phyloP scores from a whole-genome alignment of 2,113 vertebrate species.

The Syngnathus typhle region DNA sequence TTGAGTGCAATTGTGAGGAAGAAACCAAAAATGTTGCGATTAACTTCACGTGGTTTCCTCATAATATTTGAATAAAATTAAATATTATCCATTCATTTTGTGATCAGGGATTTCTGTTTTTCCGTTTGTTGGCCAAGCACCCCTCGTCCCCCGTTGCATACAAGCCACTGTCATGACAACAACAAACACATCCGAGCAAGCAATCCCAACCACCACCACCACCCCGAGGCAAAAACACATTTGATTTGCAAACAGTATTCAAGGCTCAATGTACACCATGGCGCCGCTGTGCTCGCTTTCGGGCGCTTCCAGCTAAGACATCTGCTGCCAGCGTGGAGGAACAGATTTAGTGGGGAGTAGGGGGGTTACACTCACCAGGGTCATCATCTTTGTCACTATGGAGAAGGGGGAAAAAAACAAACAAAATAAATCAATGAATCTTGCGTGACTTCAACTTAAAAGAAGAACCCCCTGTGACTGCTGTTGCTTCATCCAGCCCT shows the following conservation, averaged over 20 bases:
- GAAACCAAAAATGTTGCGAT: background rate
- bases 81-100: background rate
- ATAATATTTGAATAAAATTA: background rate
- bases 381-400: background rate
- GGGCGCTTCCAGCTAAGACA: conserved; percentile 36
- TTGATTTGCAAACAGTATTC: conserved; percentile 50
- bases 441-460: background rate
- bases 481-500: conserved; percentile 45
- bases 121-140: background rate
- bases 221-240: conserved; percentile 39
- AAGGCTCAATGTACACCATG: conserved; percentile 28
- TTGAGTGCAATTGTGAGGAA: background rate
- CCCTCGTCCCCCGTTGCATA: too few relatives aligned
- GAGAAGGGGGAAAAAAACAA: background rate
- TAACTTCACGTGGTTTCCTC: background rate
- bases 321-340: conserved; percentile 51
- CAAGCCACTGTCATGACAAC: background rate
- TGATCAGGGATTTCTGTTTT: background rate
- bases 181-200: conserved; percentile 20
- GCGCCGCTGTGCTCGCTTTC: background rate
- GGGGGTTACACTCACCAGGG: conserved; percentile 36
- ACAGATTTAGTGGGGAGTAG: conserved; percentile 38
- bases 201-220: background rate
- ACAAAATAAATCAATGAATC: background rate
- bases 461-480: conserved; percentile 21